Base-by-base conservation (phyloP, 2,113 vertebrate genomes). In the Psilopsiagon aurifrons region DNA sequence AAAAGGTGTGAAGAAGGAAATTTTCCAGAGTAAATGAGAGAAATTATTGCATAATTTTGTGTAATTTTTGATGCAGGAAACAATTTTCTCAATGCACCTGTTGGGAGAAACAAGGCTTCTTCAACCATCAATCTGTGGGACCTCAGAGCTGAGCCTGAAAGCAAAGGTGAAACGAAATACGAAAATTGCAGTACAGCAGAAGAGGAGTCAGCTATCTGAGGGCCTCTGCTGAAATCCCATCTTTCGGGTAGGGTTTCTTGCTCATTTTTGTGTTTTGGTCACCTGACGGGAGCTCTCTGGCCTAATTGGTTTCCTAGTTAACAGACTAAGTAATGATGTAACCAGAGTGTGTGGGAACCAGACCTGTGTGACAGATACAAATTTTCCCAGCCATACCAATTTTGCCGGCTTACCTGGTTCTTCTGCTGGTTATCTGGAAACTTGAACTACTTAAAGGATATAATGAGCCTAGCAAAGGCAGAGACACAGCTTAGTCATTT, bases 291-390 rank as follows among this genome's bases (percentile, higher is more conserved):
- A 82, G 95, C 94, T 97, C 95, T 59, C 84, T 88, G 93, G 86
- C 95, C 95, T 97, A 95, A 99, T 99, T 99, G 99, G 99, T 97
- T 98, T 98, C 98, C 95, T 96, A 77, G 95, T 98, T 98, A 98
- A 97, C 96, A 98, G 98, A 98, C 98, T 98, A 98, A 98, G 98
- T 99, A 99, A 99, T 99, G 99, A 99, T 99, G 99, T 99, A 99
- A 99, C 99, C 97, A 99, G 99, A 99, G 99, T 99, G 99, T 99
- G 99, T 99, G 99, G 99, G 99, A 99, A 99, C 98, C 97, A 98
- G 98, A 97, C 98, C 98, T 97, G 98, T 98, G 98, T 98, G 99
- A 99, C 98, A 99, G 99, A 99, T 98, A 98, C 98, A 98, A 98
- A 98, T 99, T 98, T 99, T 99, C 99, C 98, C 99, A 99, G 98